phyloP scores from a whole-genome alignment of 2,797 vertebrate species.

The Scleropages formosus region DNA sequence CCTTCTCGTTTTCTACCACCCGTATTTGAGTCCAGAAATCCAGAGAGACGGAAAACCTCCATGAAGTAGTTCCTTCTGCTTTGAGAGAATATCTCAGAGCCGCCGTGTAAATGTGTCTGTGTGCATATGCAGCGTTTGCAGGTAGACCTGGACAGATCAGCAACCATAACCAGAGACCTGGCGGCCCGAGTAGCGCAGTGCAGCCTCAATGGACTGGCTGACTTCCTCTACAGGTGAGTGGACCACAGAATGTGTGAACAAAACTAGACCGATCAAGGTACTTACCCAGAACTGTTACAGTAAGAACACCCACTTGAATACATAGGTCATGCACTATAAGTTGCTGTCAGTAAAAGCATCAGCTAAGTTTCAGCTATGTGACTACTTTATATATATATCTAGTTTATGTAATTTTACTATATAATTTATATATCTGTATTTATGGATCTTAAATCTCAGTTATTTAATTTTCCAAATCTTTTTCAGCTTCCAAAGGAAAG shows the following conservation, averaged over 20 bases:
- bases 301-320: too few species aligned
- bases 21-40: neutral
- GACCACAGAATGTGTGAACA: neutral
- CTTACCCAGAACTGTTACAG: neutral
- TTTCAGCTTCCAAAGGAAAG: constrained; percentile 83
- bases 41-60: neutral
- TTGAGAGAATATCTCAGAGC: neutral
- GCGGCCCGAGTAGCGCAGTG: constrained; percentile 79
- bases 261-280: neutral
- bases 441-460: neutral
- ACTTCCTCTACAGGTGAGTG: constrained; percentile 82
- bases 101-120: constrained; percentile 26
- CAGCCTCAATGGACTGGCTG: constrained; percentile 79
- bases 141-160: constrained; percentile 78
- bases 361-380: neutral
- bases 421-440: neutral
- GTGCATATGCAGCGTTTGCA: constrained; percentile 75
- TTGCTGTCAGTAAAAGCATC: too few species aligned
- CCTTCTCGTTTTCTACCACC: neutral
- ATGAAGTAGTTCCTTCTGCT: neutral
- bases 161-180: constrained; percentile 73
- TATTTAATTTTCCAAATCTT: constrained; percentile 13
- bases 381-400: neutral
- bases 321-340: too few species aligned
- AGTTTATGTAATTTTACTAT: neutral